These are phyloP conservation scores for Spodoptera littoralis DNA, from an alignment of 2,888 invertebrate genomes.

Conservation along the genomic window DNA sequence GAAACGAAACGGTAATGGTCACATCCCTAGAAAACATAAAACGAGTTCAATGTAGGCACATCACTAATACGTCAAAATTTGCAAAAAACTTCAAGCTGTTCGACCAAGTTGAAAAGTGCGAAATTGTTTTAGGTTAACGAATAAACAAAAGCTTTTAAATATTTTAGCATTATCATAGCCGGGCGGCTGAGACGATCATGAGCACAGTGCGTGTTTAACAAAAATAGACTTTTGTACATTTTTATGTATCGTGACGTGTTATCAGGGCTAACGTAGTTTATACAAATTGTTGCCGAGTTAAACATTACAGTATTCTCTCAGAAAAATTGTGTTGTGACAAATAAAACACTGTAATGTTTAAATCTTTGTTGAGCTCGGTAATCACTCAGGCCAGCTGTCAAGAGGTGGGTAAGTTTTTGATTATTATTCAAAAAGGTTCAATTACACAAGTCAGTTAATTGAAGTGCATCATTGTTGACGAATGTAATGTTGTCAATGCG, in stretches of 20 bases:
- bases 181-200: slow-evolving; percentile 79
- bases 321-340: slow-evolving; percentile 71
- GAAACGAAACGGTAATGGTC: not conserved
- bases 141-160: slow-evolving; percentile 56
- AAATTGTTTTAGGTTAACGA: slow-evolving; percentile 30
- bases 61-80: slow-evolving; percentile 68
- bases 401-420: slow-evolving; percentile 93
- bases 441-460: slow-evolving; percentile 30
- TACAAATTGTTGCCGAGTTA: slow-evolving; percentile 65
- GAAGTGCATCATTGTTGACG: slow-evolving; percentile 30
- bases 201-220: slow-evolving; percentile 80
- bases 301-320: slow-evolving; percentile 70
- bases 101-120: slow-evolving; percentile 61
- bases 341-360: slow-evolving; percentile 90
- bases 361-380: slow-evolving; percentile 89
- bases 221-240: slow-evolving; percentile 86
- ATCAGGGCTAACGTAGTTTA: slow-evolving; percentile 79
- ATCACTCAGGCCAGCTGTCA: slow-evolving; percentile 91
- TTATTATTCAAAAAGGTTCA: slow-evolving; percentile 39
- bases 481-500: slow-evolving; percentile 32
- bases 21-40: slow-evolving; percentile 29
- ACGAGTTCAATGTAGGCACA: slow-evolving; percentile 28
- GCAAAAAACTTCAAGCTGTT: slow-evolving; percentile 52
- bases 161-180: slow-evolving; percentile 67
- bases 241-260: slow-evolving; percentile 84